These are phyloP conservation scores for Phortica okadai DNA, from an alignment of 2,888 invertebrate species.

Conservation along the genomic window DNA sequence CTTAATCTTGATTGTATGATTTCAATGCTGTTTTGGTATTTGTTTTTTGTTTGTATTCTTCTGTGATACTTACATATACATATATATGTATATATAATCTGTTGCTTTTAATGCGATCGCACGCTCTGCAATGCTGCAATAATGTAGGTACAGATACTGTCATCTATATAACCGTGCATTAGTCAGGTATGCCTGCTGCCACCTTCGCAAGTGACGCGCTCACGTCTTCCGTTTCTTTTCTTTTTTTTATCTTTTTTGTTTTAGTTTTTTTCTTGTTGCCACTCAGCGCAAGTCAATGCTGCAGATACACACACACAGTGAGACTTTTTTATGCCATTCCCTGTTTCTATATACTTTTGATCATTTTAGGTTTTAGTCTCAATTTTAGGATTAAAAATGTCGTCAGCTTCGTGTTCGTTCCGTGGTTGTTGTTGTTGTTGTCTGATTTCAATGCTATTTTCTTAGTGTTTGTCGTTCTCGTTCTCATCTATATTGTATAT, in stretches of 20 bases:
- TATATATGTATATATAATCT: constrained; percentile 52
- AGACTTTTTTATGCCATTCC: constrained; percentile 9
- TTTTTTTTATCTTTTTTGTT: not conserved
- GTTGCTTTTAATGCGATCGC: constrained; percentile 61
- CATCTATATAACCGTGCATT: not conserved
- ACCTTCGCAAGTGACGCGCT: constrained; percentile 7
- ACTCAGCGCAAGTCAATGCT: not conserved
- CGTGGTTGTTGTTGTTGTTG: constrained; percentile 53
- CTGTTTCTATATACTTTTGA: not conserved
- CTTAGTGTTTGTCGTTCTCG: constrained; percentile 20
- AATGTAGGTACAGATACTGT: constrained; percentile 38
- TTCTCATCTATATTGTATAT: constrained; percentile 14
- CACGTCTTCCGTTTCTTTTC: constrained; percentile 21
- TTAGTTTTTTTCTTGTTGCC: not conserved
- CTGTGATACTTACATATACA: not conserved
- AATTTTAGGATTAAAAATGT: constrained; percentile 70
- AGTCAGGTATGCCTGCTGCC: constrained; percentile 1
- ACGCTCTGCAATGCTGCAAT: constrained; percentile 48
- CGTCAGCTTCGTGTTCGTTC: constrained; percentile 53
- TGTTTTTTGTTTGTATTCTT: not conserved
- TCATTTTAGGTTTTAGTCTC: constrained; percentile 57
- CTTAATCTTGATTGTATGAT: constrained; percentile 65
- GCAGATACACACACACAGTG: constrained; percentile 40
- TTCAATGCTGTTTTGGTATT: constrained; percentile 48
- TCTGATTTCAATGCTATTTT: not conserved